phyloP scores from a whole-genome alignment of 2,797 vertebrate species.

The Brachyalestes nurse region DNA sequence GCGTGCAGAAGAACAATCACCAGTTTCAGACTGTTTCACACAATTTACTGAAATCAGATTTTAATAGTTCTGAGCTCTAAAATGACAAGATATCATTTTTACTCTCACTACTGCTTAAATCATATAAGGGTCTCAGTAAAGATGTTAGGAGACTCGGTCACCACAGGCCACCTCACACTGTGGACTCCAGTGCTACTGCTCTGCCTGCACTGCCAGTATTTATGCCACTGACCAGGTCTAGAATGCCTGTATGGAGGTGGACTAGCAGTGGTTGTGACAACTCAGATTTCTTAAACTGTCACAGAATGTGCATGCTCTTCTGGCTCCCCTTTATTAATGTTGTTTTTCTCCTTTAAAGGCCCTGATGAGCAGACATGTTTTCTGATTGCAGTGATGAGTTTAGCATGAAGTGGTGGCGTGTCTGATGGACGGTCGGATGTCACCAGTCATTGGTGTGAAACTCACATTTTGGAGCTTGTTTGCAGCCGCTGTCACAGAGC shows the following conservation, averaged over 20 bases:
- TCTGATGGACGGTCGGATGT: slow-evolving; percentile 36
- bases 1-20: too few relatives aligned
- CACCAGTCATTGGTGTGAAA: slow-evolving; percentile 32
- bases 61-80: too few relatives aligned
- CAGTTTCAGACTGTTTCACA: too few relatives aligned
- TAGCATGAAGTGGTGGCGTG: background rate
- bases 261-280: slow-evolving; percentile 27
- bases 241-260: slow-evolving; percentile 7
- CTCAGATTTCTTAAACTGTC: slow-evolving; percentile 27
- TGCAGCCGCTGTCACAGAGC: slow-evolving; percentile 39
- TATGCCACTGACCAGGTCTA: background rate
- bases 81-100: too few relatives aligned
- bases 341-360: background rate
- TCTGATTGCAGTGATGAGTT: slow-evolving; percentile 24
- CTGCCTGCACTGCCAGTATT: background rate
- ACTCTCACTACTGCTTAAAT: too few relatives aligned
- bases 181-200: too few relatives aligned
- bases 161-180: too few relatives aligned
- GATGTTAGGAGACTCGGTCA: too few relatives aligned
- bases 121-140: too few relatives aligned
- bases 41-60: too few relatives aligned
- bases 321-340: background rate
- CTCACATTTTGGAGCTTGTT: slow-evolving; percentile 36
- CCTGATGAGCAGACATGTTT: background rate
- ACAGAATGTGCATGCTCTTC: slow-evolving; percentile 15